Conservation (phyloP, 1,140 invertebrate species). For the Paralvinella palmiformis region DNA sequence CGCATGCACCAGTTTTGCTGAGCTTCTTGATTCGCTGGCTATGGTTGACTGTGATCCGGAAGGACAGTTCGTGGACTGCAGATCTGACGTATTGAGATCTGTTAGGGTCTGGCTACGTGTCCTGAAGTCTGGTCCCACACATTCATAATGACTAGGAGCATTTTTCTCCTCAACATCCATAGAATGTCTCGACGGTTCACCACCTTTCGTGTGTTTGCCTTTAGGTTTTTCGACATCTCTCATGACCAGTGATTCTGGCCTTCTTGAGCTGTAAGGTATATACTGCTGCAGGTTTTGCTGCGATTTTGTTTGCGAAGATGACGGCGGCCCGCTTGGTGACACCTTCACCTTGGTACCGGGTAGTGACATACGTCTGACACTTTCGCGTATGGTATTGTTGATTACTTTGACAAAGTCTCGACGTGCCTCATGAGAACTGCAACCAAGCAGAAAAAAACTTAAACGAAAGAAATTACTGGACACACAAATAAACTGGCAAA, state of each 20-base stretch:
- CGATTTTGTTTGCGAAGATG: background rate
- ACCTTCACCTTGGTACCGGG: background rate
- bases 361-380: constrained; percentile 42
- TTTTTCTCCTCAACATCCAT: constrained; percentile 69
- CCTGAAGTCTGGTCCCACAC: constrained; percentile 60
- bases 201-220: background rate
- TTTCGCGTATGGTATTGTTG: constrained; percentile 87
- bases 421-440: constrained; percentile 85
- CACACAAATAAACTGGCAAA: too few relatives aligned
- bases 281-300: background rate
- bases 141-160: constrained; percentile 54
- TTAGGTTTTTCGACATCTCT: too few relatives aligned
- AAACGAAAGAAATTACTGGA: too few relatives aligned
- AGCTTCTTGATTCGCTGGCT: constrained; percentile 67
- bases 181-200: constrained; percentile 71
- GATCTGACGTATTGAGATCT: constrained; percentile 56
- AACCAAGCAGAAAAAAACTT: constrained; percentile 31
- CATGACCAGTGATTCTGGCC: background rate
- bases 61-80: constrained; percentile 52
- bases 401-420: constrained; percentile 95
- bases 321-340: too few relatives aligned
- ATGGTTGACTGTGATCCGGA: constrained; percentile 40
- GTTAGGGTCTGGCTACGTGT: constrained; percentile 82
- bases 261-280: background rate
- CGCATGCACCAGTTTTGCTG: constrained; percentile 86